Evolutionary conservation across 35 echinoderm and acorn worm genomes (phyloP).

Genomic region (Lytechinus variegatus): DNA sequence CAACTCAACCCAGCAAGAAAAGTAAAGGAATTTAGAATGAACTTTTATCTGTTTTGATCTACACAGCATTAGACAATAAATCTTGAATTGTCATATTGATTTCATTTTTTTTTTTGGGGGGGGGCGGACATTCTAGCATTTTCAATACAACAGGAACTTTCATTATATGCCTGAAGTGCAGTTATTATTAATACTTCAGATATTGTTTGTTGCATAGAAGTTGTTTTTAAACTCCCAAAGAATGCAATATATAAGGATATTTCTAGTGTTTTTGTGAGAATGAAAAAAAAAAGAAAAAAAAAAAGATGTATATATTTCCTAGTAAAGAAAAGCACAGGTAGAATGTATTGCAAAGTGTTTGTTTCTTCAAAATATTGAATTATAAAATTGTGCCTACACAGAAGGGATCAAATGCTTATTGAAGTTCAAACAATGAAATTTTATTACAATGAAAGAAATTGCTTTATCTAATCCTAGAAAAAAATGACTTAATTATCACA

Average conservation of each 20-base stretch:
- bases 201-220: not conserved
- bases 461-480: not conserved
- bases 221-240: not conserved
- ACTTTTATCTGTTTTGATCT: not conserved
- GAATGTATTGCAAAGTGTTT: not conserved
- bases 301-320: not conserved
- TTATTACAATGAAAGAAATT: not conserved
- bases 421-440: not conserved
- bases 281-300: not conserved
- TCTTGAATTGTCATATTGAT: not conserved
- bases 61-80: not conserved
- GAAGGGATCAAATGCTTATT: not conserved
- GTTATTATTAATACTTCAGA: not conserved
- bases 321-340: not conserved
- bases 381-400: not conserved
- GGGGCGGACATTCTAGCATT: not conserved
- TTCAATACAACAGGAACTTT: not conserved
- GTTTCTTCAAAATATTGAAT: not conserved
- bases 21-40: not conserved
- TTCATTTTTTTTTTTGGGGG: not conserved
- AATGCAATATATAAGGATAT: slow-evolving; percentile 14
- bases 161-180: not conserved
- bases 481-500: not conserved
- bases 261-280: not conserved
- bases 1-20: not conserved